Conservation (phyloP, 2,888 invertebrate genomes). For the Ophion slaviceki region DNA sequence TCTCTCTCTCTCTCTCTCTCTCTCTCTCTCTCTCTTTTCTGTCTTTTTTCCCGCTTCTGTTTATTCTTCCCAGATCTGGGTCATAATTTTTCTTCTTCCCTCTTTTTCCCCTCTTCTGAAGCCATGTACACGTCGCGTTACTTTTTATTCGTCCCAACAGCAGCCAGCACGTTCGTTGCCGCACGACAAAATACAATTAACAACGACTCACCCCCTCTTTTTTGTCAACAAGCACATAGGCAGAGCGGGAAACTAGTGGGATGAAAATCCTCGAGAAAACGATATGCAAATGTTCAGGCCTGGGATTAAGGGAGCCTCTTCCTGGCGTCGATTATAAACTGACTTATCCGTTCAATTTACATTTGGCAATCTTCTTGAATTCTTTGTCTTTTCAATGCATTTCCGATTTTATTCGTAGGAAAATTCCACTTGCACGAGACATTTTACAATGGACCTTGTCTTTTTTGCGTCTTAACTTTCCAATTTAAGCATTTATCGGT, state of each 20-base stretch:
- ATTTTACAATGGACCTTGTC: no score
- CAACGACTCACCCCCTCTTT: conserved; percentile 8
- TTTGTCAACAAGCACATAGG: neutral
- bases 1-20: neutral
- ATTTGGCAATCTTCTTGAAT: no score
- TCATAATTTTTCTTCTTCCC: conserved; percentile 49
- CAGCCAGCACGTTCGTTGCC: conserved; percentile 39
- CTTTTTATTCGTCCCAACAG: conserved; percentile 33
- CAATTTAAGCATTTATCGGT: no score
- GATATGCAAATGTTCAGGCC: neutral
- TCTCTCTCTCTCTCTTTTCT: neutral
- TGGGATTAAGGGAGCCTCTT: neutral
- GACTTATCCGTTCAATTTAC: no score
- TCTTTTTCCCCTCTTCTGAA: conserved; percentile 20
- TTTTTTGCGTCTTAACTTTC: no score
- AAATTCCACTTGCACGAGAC: no score
- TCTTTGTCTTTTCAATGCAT: no score
- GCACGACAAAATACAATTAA: conserved; percentile 61
- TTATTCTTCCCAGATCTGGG: conserved; percentile 53
- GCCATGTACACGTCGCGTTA: conserved; percentile 20
- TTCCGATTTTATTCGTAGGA: no score
- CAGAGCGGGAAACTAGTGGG: neutral
- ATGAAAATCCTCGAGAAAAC: conserved; percentile 6
- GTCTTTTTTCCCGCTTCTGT: conserved; percentile 6
- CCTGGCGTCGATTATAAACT: no score